Conservation (phyloP, 2,888 invertebrate species). For the Sinelater perroti region DNA sequence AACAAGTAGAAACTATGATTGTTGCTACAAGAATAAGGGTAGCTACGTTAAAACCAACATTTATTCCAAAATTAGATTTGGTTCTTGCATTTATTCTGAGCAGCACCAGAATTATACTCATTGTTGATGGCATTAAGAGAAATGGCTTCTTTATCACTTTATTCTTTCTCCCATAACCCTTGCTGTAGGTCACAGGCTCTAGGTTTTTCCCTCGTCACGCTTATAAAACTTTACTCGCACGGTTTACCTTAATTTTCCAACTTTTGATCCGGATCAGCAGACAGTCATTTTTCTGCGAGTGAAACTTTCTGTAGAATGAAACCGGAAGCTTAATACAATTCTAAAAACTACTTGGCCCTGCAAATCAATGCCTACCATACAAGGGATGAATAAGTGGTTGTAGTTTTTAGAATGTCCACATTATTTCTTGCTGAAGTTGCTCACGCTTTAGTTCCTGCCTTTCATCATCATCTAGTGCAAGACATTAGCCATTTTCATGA, state of each 20-base stretch:
- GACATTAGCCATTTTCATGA: slow-evolving; percentile 33
- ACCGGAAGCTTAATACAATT: slow-evolving; percentile 96
- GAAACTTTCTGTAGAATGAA: slow-evolving; percentile 98
- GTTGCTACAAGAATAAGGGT: too few species aligned
- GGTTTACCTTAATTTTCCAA: slow-evolving; percentile 91
- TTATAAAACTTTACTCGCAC: slow-evolving; percentile 66
- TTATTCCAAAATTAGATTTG: too few species aligned
- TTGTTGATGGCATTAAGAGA: slow-evolving; percentile 95
- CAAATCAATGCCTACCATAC: slow-evolving; percentile 96
- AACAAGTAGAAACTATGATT: too few species aligned
- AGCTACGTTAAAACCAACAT: too few species aligned
- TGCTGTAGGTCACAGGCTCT: slow-evolving; percentile 59
- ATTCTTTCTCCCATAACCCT: slow-evolving; percentile 76
- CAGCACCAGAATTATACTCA: slow-evolving; percentile 78
- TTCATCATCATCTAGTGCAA: slow-evolving; percentile 60
- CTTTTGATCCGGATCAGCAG: slow-evolving; percentile 96
- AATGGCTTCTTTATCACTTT: slow-evolving; percentile 93
- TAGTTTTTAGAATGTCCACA: slow-evolving; percentile 96
- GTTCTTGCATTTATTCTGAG: slow-evolving; percentile 60
- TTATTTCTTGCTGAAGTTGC: slow-evolving; percentile 89
- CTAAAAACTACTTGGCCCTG: slow-evolving; percentile 98
- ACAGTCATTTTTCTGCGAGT: slow-evolving; percentile 99
- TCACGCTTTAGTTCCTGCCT: slow-evolving; percentile 80
- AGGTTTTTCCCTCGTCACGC: slow-evolving; percentile 54
- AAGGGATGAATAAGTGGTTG: slow-evolving; percentile 97